Percentiles rank a stretch among this genome's conserved stretches.
phyloP scores from a whole-genome alignment of 1,140 invertebrate species.

The Macrocentrus cingulum region DNA sequence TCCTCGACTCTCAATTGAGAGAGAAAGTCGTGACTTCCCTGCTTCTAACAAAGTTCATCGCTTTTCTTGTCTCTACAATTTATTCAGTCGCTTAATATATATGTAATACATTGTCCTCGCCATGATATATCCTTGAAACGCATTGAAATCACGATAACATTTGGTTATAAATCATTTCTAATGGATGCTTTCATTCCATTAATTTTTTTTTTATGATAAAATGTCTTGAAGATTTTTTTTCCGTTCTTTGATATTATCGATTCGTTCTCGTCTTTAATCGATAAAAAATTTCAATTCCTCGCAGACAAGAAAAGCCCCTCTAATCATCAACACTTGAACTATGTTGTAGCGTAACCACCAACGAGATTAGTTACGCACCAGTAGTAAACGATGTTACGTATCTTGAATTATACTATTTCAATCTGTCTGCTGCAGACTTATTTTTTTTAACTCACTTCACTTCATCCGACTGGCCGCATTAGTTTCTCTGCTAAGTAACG shows the following conservation, averaged over 20 bases:
- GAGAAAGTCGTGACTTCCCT: constrained; percentile 20
- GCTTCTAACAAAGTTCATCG: constrained; percentile 14
- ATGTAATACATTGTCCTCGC: background rate
- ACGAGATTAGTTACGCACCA: constrained; percentile 40
- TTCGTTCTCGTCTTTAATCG: constrained; percentile 24
- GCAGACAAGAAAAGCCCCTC: constrained; percentile 36
- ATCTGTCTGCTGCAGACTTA: background rate
- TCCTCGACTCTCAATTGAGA: constrained; percentile 18
- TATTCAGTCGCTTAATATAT: background rate
- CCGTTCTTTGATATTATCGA: constrained; percentile 25
- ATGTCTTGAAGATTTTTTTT: constrained; percentile 6
- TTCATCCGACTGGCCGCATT: no score
- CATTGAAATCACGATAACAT: background rate
- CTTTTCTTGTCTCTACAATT: constrained; percentile 15
- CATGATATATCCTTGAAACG: background rate
- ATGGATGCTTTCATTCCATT: no score
- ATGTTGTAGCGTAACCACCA: constrained; percentile 34
- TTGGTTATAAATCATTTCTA: no score
- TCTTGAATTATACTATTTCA: background rate
- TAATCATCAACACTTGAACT: constrained; percentile 46
- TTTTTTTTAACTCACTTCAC: constrained; percentile 3
- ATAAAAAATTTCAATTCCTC: constrained; percentile 23
- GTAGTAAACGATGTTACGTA: constrained; percentile 29
- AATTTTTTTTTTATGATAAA: no score
- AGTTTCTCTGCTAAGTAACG: no score